These are phyloP conservation scores for Delphinapterus leucas DNA, from an alignment of 2,113 vertebrate species.

Conservation along the genomic window DNA sequence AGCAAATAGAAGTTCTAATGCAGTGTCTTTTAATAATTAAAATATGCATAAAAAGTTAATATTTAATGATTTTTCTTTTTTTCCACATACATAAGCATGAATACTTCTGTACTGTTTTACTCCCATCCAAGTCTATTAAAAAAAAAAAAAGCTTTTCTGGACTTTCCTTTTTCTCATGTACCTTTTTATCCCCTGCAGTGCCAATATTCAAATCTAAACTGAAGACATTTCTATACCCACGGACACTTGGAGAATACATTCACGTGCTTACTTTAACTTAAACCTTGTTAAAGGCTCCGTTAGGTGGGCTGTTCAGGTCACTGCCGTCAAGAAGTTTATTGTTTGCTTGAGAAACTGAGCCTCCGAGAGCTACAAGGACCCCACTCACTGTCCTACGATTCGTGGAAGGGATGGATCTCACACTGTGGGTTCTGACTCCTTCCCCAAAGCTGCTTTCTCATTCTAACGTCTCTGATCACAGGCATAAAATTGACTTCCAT, in stretches of 20 bases:
- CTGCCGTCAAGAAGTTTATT: fast-evolving
- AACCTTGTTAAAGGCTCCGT: neutral
- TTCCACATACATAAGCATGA: neutral
- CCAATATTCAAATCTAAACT: neutral
- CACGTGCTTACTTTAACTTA: neutral
- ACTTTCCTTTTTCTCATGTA: neutral
- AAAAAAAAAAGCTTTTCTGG: neutral
- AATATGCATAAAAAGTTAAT: neutral
- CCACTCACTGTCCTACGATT: fast-evolving
- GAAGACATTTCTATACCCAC: fast-evolving
- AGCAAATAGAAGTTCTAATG: neutral
- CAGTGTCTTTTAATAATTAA: neutral
- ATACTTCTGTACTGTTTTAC: neutral
- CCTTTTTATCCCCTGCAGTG: neutral
- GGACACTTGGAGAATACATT: fast-evolving
- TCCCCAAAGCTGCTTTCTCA: too few species aligned
- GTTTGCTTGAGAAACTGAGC: neutral
- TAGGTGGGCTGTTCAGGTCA: neutral
- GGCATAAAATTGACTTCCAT: fast-evolving
- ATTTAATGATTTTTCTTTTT: neutral
- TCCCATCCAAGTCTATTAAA: neutral
- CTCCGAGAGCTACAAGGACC: neutral
- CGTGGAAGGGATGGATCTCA: neutral
- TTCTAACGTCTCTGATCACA: neutral
- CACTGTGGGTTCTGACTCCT: neutral